Evolutionary conservation across 2,888 invertebrate species (phyloP), one percentile per base, ranked within the genome.

Genomic region (Blomia tropicalis): DNA sequence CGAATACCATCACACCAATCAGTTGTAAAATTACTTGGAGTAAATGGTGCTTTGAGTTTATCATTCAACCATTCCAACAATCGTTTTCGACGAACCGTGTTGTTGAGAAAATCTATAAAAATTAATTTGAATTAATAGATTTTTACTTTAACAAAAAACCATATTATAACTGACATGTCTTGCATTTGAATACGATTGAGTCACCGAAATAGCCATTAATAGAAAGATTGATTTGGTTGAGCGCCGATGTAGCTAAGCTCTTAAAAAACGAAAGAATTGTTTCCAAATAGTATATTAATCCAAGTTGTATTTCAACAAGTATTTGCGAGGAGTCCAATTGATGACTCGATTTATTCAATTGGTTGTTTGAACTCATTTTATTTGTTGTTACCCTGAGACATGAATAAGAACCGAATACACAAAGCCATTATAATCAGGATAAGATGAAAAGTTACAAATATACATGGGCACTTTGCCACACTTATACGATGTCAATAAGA

Each of bases 1-100:
- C 70, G 68, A 4, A 72, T 70, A 0, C 74, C 74, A 65, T 74
- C 72, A 4, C 70, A 69, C 74, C 74, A 74, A 43, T 69, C 69
- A 2, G 69, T 65, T 5, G 67, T 68, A 64, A 73, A 71, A 65
- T 74, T 70, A 17, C 56, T 27, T 3, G 65, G 63, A 1, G 36
- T 54, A 4, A 43, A 27, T 1, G 56, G 58, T 30, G 41, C 43
- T 19, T 58, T 51, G 0, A 68, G 58, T 27, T 66, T 47, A 27
- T 59, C 43, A 27, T 58, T 27, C 1, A 68, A 56, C 66, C 67
- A 68, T 27, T 62, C 51, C 29, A 62, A 62, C 14, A 68, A 25
- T 25, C 65, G 43, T 11, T 51, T 51, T 22, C 47, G 30, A 14
- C 58, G 63, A 54, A 27, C 31, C 17, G 31, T 7, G 30, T 60